A percentile compares a stretch with the other conserved stretches of the same genome.
phyloP scores from a whole-genome alignment of 2,888 invertebrate genomes.

The Sinhomidia bicolor region DNA sequence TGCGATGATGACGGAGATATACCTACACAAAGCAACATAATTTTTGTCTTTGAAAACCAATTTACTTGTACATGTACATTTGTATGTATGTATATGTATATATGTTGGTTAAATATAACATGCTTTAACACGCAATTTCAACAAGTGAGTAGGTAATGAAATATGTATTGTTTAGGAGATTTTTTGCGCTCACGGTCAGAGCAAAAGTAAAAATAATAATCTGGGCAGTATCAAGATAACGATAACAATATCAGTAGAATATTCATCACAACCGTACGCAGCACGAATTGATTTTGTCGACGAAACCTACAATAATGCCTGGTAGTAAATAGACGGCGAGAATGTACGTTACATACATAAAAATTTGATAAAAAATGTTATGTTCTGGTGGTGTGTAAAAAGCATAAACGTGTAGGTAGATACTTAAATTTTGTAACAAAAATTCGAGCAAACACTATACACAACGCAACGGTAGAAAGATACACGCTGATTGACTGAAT shows the following conservation, averaged over 20 bases:
- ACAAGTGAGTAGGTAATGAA: background rate
- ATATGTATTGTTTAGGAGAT: background rate
- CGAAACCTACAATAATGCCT: background rate
- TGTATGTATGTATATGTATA: background rate
- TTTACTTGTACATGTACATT: background rate
- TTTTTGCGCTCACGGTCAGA: background rate
- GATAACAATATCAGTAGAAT: background rate
- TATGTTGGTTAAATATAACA: background rate
- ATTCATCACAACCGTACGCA: background rate
- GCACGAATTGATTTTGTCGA: slow-evolving; percentile 3
- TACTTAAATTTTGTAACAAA: background rate
- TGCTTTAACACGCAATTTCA: too few relatives aligned
- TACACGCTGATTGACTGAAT: background rate
- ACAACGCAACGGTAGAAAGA: background rate
- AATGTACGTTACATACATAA: background rate
- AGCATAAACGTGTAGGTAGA: background rate
- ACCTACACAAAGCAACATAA: background rate
- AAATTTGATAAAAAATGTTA: background rate
- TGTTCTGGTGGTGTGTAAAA: background rate
- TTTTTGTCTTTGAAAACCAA: background rate
- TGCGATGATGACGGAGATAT: background rate
- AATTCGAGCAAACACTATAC: background rate
- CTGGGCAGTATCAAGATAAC: background rate
- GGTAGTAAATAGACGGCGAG: too few relatives aligned
- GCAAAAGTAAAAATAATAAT: slow-evolving; percentile 12